phyloP scores from a whole-genome alignment of 1,140 invertebrate species.

The Cydia pomonella region DNA sequence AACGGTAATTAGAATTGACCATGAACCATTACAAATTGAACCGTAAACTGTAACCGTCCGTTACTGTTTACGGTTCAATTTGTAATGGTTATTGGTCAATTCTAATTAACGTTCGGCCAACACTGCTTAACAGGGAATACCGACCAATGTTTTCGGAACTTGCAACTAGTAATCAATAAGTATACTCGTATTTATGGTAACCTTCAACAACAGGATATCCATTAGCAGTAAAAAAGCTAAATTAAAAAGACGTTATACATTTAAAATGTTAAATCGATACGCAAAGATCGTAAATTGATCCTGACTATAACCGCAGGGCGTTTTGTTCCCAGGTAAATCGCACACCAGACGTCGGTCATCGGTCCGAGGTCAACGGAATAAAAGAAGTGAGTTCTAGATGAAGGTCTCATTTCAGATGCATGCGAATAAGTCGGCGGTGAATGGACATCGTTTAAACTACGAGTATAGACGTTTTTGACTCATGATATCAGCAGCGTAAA shows the following conservation, averaged over 20 bases:
- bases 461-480: not conserved
- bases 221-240: not conserved
- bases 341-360: constrained; percentile 72
- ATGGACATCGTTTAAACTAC: not conserved
- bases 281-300: constrained; percentile 10
- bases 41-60: too few species aligned
- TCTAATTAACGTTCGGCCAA: too few species aligned
- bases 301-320: constrained; percentile 14
- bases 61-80: too few species aligned
- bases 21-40: too few species aligned
- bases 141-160: too few species aligned
- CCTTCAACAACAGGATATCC: not conserved
- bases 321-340: constrained; percentile 63
- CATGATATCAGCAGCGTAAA: not conserved
- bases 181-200: too few species aligned
- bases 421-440: constrained; percentile 9
- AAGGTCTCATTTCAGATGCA: constrained; percentile 32
- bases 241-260: not conserved
- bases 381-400: constrained; percentile 65
- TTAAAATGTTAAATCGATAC: constrained; percentile 12
- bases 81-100: too few species aligned
- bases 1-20: too few species aligned
- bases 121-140: too few species aligned
- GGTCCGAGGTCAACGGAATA: constrained; percentile 72
- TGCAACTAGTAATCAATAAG: too few species aligned